Conservation (phyloP, 2,888 invertebrate species). For the Subacronicta megacephala region DNA sequence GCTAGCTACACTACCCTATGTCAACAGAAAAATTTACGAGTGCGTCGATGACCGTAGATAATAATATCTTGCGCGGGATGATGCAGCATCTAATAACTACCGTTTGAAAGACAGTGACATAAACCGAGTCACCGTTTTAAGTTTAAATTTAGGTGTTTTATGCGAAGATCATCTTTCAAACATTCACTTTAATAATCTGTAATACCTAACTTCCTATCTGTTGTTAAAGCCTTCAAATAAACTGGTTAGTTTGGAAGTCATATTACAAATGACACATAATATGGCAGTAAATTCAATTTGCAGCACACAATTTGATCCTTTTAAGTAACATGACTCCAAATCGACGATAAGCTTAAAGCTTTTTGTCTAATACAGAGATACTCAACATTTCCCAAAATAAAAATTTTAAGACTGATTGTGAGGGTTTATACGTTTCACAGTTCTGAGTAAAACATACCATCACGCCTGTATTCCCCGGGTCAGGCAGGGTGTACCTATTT, state of each 20-base stretch:
- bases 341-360: slow-evolving; percentile 29
- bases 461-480: too few species aligned
- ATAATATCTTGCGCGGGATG: background rate
- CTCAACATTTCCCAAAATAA: slow-evolving; percentile 11
- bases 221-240: background rate
- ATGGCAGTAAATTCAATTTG: slow-evolving; percentile 20
- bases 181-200: too few species aligned
- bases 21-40: too few species aligned
- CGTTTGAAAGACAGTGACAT: background rate
- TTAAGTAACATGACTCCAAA: slow-evolving; percentile 21
- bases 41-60: background rate
- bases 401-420: too few species aligned
- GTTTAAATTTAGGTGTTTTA: too few species aligned
- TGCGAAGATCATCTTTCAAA: too few species aligned
- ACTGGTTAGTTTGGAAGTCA: slow-evolving; percentile 7
- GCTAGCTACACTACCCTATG: too few species aligned
- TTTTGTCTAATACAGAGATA: slow-evolving; percentile 2
- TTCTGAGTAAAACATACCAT: too few species aligned
- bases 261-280: background rate
- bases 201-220: too few species aligned
- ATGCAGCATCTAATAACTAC: background rate
- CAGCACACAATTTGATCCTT: slow-evolving; percentile 9
- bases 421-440: too few species aligned
- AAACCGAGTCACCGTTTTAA: background rate
- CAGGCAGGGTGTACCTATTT: too few species aligned